Percentiles rank a stretch among this genome's conserved stretches.
phyloP scores from a whole-genome alignment of 2,113 vertebrate genomes.

The Cyphomyrus discorhynchus region DNA sequence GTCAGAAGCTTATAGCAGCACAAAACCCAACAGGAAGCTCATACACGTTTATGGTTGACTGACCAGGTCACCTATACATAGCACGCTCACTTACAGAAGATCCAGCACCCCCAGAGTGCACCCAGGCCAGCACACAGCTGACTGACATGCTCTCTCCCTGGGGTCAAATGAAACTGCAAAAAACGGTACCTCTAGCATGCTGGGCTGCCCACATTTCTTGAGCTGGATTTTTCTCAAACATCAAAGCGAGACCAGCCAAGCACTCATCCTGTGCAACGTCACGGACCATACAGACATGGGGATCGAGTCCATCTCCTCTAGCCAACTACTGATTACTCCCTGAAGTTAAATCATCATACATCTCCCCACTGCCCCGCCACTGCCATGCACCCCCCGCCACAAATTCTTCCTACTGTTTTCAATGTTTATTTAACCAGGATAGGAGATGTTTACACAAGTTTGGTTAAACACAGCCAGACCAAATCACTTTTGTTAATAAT shows the following conservation, averaged over 20 bases:
- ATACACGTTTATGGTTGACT: neutral
- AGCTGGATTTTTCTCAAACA: neutral
- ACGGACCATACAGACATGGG: neutral
- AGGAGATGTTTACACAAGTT: slow-evolving; percentile 52
- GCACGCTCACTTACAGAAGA: neutral
- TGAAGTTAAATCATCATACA: slow-evolving; percentile 5
- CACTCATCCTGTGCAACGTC: neutral
- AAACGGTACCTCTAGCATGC: neutral
- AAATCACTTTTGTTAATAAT: slow-evolving; percentile 53
- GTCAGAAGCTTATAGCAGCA: neutral
- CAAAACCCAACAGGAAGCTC: neutral
- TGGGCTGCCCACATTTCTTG: neutral
- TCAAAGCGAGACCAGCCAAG: neutral
- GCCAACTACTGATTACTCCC: neutral
- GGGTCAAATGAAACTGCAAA: neutral
- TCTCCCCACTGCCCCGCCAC: neutral
- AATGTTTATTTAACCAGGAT: slow-evolving; percentile 47
- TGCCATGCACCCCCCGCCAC: too few species aligned
- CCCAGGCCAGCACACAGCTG: neutral
- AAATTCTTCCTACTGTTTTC: slow-evolving; percentile 36
- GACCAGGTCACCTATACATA: neutral
- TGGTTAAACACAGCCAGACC: slow-evolving; percentile 46
- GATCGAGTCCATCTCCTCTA: neutral
- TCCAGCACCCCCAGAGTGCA: neutral
- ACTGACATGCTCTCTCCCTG: neutral